phyloP scores from a whole-genome alignment of 2,797 vertebrate genomes.

The Chaetophractus vellerosus region DNA sequence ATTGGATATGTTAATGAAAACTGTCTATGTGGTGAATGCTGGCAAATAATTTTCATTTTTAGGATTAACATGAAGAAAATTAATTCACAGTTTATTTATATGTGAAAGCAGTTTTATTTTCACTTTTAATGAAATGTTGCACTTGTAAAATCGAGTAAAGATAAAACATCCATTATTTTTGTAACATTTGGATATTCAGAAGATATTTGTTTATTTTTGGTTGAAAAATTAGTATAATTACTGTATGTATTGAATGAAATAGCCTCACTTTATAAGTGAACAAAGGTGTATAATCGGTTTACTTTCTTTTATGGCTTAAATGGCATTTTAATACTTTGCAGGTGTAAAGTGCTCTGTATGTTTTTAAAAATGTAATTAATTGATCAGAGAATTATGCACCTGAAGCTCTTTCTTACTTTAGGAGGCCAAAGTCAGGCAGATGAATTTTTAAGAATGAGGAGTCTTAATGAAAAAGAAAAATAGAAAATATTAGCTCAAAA shows the following conservation, averaged over 20 bases:
- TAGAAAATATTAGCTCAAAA: conserved; percentile 12
- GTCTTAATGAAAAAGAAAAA: neutral
- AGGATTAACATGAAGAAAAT: conserved; percentile 17
- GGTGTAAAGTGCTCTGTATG: neutral
- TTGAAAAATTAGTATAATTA: conserved; percentile 17
- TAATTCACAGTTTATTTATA: conserved; percentile 8
- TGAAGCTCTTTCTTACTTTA: conserved; percentile 3
- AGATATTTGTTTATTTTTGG: conserved; percentile 26
- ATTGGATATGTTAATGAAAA: conserved; percentile 1
- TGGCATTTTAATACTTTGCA: neutral
- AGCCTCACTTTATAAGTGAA: conserved; percentile 8
- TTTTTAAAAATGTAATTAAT: neutral
- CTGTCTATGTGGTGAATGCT: neutral
- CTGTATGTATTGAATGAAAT: neutral
- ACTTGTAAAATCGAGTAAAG: neutral
- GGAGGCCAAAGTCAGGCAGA: neutral
- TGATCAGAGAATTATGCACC: neutral
- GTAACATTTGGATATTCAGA: conserved; percentile 28
- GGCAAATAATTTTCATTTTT: neutral
- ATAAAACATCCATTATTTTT: conserved; percentile 34
- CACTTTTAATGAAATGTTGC: conserved; percentile 28
- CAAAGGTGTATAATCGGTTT: neutral
- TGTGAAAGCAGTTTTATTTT: conserved; percentile 35
- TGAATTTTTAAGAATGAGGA: neutral
- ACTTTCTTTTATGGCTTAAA: neutral